Base-by-base conservation (phyloP, 2,797 vertebrate genomes). In the Anomalospiza imberbis region DNA sequence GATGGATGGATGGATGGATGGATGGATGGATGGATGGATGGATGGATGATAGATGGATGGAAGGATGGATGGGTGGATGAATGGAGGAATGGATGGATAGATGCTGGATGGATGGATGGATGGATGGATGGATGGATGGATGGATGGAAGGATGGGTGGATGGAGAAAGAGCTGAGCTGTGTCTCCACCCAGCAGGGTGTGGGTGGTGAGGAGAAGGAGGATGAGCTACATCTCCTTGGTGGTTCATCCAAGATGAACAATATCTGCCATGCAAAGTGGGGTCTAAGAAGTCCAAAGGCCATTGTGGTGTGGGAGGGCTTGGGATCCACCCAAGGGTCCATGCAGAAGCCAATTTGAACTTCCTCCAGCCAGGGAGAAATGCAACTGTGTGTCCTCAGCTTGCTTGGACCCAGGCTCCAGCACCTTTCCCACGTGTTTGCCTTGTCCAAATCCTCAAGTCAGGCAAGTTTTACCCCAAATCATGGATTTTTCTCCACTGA, bases 361-460 rank as follows among this genome's bases (percentile, higher is more conserved):
- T 66, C 21, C 5, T 17, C 18, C 34, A 50, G 14, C 29, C 18
- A 6, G 21, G 21, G 65, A 63, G 67, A 42, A 10, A 2, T 5
- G 40, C 14, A 12, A 22, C 28, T 10, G 4, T 4, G 6, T 29
- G 24, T 5, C 36, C 48, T 54, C 82, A 24, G 17, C 34, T 40
- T 9, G 2, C 51, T 21, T 3, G 14, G 9, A 13, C 34, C 26
- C 0, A 0, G n/a, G 47, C 44, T 51, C 50, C 40, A 38, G 28
- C 48, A 8, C 4, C 0, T 9, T 8, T 67, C 34, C 0, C 0
- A 3, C 3, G 2, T 1, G 0, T 2, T 62, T 54, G 45, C 58
- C 61, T 68, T 31, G 17, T 4, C 32, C 45, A 68, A 3, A 20
- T 29, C 32, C 65, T 66, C 48, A 10, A 47, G 16, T 18, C 26